Percentiles rank a stretch among this genome's conserved stretches.
These are phyloP conservation scores for Microctenopoma stevenorrisi DNA, from an alignment of 2,797 vertebrate genomes.

Conservation along the genomic window DNA sequence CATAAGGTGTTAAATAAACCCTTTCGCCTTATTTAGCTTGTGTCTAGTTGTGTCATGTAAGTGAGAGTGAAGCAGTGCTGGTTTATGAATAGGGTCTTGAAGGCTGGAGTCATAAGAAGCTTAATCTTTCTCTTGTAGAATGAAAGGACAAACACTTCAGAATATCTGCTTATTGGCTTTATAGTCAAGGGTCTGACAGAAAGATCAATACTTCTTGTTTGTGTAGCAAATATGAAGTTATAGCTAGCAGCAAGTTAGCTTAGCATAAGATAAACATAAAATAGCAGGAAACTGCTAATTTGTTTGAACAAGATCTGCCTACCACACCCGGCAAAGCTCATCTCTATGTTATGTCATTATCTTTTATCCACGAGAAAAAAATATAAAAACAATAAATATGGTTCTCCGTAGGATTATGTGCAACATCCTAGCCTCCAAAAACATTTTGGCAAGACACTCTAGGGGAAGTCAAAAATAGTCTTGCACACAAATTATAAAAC, in stretches of 20 bases:
- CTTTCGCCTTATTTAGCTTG: conserved; percentile 10
- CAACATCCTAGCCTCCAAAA: no score
- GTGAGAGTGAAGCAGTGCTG: neutral
- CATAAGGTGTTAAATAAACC: conserved; percentile 23
- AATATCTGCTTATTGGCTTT: neutral
- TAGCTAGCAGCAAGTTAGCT: neutral
- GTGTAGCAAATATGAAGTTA: neutral
- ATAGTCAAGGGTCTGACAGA: neutral
- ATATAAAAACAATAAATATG: neutral
- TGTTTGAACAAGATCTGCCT: neutral
- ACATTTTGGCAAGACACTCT: no score
- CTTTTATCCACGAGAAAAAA: neutral
- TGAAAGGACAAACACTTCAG: neutral
- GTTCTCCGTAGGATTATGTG: no score
- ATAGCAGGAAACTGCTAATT: neutral
- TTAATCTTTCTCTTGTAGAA: neutral
- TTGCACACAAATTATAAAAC: neutral
- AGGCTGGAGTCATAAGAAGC: neutral
- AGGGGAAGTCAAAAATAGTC: no score
- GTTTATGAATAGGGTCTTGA: neutral
- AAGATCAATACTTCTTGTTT: neutral
- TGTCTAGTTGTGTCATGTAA: neutral
- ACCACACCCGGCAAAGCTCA: neutral
- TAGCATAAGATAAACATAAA: neutral
- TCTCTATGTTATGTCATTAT: neutral